These are phyloP conservation scores for Pygoscelis antarcticus DNA, from an alignment of 2,113 vertebrate genomes.

Conservation along the genomic window DNA sequence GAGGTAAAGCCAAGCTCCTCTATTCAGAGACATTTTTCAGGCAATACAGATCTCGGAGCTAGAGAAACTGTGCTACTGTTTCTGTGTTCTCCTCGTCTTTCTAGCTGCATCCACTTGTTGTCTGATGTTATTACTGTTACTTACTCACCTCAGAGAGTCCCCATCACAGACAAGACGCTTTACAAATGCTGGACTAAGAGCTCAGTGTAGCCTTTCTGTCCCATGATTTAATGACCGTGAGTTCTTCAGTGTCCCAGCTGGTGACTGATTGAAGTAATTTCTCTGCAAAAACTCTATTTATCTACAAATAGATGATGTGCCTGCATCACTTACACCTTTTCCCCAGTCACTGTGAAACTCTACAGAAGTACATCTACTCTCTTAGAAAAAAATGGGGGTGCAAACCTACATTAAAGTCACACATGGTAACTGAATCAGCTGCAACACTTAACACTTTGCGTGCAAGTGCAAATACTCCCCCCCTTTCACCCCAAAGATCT, in stretches of 20 bases:
- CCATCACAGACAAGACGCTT: rapidly evolving
- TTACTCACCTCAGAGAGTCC: rapidly evolving
- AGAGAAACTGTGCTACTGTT: rapidly evolving
- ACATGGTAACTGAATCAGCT: not conserved
- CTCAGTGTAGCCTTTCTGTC: not conserved
- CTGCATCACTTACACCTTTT: not conserved
- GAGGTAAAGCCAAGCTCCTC: not conserved
- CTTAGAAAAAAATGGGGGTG: rapidly evolving
- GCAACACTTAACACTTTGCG: rapidly evolving
- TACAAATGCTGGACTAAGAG: rapidly evolving
- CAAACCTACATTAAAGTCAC: not conserved
- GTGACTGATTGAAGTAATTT: not conserved
- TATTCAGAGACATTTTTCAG: rapidly evolving
- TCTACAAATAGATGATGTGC: rapidly evolving
- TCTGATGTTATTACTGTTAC: not conserved
- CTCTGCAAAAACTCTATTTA: not conserved
- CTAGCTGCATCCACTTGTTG: not conserved
- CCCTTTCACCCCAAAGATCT: not conserved
- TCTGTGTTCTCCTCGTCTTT: rapidly evolving
- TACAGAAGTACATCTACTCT: not conserved
- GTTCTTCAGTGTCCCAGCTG: not conserved
- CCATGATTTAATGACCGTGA: rapidly evolving
- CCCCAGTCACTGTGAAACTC: not conserved
- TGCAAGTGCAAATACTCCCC: not conserved
- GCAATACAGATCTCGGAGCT: rapidly evolving